A percentile compares a stretch with the other conserved stretches of the same genome.
Evolutionary conservation across 2,113 vertebrate species (phyloP).

Genomic region (Daubentonia madagascariensis): DNA sequence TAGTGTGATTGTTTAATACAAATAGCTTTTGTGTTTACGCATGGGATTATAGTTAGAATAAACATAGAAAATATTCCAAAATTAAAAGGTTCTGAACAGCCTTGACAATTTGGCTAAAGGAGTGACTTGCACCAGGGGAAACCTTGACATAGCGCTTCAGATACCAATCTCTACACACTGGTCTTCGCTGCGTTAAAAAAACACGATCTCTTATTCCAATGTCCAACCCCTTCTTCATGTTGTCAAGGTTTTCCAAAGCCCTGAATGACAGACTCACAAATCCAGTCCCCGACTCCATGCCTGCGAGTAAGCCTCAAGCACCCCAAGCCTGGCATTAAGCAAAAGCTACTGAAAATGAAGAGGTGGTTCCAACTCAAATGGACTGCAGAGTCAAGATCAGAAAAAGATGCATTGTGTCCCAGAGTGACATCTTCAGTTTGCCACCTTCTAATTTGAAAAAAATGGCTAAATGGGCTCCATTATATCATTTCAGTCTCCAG

Average conservation of each 20-base stretch:
- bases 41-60: background rate
- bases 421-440: background rate
- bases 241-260: background rate
- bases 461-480: background rate
- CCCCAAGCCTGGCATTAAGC: background rate
- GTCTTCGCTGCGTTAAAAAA: background rate
- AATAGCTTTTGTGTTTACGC: background rate
- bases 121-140: background rate
- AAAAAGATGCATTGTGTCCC: background rate
- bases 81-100: background rate
- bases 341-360: background rate
- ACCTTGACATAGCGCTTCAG: background rate
- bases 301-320: background rate
- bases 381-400: background rate
- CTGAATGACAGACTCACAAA: background rate
- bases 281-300: background rate
- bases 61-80: background rate
- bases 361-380: background rate
- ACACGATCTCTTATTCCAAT: background rate
- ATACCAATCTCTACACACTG: no score
- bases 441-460: background rate
- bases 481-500: background rate
- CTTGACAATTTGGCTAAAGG: background rate
- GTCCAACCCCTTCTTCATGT: background rate
- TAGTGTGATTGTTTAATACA: background rate